Evolutionary conservation across 1,140 invertebrate species (phyloP).

Genomic region (Papilio polyxenes): DNA sequence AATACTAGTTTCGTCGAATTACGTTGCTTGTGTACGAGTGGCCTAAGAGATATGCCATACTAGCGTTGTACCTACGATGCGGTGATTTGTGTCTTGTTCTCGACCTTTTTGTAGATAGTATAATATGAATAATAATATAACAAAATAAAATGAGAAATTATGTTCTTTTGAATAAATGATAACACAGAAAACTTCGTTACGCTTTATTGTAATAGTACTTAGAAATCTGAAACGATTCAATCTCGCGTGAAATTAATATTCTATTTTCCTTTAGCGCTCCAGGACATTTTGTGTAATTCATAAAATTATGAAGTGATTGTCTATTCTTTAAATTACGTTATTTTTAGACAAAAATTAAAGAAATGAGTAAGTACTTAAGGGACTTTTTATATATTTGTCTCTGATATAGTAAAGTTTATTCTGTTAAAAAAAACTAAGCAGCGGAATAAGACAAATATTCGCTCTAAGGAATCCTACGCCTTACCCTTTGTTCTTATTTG

Average conservation of each 20-base stretch:
- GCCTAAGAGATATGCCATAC: too few species aligned
- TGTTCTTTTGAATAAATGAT: neutral
- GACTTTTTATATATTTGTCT: neutral
- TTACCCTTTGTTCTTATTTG: neutral
- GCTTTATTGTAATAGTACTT: neutral
- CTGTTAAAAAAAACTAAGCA: neutral
- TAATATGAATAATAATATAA: too few species aligned
- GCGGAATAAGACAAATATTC: neutral
- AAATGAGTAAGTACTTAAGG: neutral
- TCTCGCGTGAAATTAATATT: slow-evolving; percentile 9
- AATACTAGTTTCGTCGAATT: too few species aligned
- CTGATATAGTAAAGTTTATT: too few species aligned
- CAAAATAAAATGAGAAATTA: neutral
- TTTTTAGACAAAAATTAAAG: neutral
- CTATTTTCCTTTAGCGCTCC: neutral
- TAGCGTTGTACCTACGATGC: too few species aligned
- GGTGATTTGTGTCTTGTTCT: too few species aligned
- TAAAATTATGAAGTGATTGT: neutral
- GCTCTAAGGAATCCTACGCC: neutral
- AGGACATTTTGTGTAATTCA: neutral
- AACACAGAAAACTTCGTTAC: neutral
- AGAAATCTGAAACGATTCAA: neutral
- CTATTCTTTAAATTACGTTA: neutral
- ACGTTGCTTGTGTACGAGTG: too few species aligned
- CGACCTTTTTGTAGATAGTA: too few species aligned